Conservation (phyloP, 2,797 vertebrate genomes). For the Cryptoblepharus egeriae region DNA sequence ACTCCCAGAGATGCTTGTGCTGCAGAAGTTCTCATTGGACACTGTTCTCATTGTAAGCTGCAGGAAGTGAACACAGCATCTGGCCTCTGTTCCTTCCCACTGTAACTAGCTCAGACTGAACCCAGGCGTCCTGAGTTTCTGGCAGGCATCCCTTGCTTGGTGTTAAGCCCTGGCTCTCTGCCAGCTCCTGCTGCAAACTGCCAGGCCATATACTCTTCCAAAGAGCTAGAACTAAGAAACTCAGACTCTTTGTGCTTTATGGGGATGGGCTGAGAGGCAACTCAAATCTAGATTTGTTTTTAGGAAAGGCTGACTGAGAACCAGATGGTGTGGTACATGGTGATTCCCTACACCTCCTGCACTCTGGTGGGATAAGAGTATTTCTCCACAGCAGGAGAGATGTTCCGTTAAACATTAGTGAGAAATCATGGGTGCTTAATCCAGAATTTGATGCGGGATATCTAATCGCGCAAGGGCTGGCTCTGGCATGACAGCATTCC, state of each 20-base stretch:
- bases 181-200: not conserved
- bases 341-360: not conserved
- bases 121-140: not conserved
- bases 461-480: not conserved
- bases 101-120: not conserved
- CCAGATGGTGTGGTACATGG: no score
- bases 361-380: not conserved
- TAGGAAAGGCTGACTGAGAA: not conserved
- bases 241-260: not conserved
- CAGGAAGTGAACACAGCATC: not conserved
- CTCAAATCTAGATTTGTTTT: not conserved
- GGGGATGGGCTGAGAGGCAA: not conserved
- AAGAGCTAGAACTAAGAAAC: not conserved
- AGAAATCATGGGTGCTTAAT: not conserved
- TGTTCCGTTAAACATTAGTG: not conserved
- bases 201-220: not conserved
- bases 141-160: not conserved
- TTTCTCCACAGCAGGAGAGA: not conserved
- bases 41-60: not conserved
- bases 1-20: not conserved
- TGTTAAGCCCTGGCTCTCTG: not conserved
- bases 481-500: not conserved
- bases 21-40: not conserved
- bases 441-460: not conserved
- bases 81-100: not conserved